Percentiles rank a stretch among this genome's conserved stretches.
These are phyloP conservation scores for Ibidorhyncha struthersii DNA, from an alignment of 2,113 vertebrate genomes.

Conservation along the genomic window DNA sequence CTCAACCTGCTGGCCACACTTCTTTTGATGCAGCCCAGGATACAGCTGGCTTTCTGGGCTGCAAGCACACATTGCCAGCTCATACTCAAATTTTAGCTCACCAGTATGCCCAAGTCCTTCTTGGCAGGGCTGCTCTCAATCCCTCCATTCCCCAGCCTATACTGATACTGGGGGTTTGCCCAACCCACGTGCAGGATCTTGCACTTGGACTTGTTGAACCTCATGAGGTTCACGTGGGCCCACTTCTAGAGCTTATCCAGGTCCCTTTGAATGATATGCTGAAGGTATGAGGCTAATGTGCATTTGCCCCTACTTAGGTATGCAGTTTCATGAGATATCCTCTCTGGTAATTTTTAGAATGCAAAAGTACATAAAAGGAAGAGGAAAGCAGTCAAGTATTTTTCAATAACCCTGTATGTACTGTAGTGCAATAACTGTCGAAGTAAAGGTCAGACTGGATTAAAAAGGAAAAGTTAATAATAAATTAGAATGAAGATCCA, in stretches of 20 bases:
- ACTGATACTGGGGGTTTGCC: neutral
- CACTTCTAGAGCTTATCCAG: neutral
- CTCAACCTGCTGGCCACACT: neutral
- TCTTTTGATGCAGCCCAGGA: neutral
- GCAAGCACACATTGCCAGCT: neutral
- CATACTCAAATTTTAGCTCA: neutral
- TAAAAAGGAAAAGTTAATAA: neutral
- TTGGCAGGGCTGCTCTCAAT: neutral
- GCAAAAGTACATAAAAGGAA: neutral
- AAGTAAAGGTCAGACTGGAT: neutral
- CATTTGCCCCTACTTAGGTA: neutral
- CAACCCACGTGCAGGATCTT: neutral
- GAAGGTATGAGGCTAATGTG: neutral
- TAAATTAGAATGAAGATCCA: neutral
- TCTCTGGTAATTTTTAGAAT: neutral
- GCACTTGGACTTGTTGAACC: neutral
- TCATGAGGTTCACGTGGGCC: neutral
- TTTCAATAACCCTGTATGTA: neutral
- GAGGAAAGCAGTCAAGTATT: neutral
- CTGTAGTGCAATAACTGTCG: neutral
- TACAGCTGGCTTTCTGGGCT: neutral
- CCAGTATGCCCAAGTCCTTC: neutral
- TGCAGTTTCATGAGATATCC: neutral
- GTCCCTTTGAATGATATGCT: neutral
- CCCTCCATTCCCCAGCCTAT: neutral